A percentile compares a stretch with the other conserved stretches of the same genome.
Conservation (phyloP, 2,113 vertebrate species). For the Eleginops maclovinus region DNA sequence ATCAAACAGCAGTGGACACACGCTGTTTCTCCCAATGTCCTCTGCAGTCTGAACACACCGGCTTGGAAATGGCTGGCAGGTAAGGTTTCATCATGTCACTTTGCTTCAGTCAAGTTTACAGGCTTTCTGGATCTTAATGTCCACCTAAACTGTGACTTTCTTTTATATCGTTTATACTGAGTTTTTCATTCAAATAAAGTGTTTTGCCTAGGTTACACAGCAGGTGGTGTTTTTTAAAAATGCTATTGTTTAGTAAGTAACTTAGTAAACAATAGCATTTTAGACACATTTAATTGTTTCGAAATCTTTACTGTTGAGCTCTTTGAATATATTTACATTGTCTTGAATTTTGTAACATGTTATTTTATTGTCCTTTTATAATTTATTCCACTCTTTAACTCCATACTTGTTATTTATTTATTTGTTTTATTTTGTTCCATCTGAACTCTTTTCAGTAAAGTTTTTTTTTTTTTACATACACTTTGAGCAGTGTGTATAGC, state of each 20-base stretch:
- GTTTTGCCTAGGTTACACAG: background rate
- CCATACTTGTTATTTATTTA: too few species aligned
- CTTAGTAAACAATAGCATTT: background rate
- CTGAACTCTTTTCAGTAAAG: too few species aligned
- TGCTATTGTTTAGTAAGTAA: too few species aligned
- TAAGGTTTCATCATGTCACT: background rate
- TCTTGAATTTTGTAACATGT: too few species aligned
- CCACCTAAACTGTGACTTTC: background rate
- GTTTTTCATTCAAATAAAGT: background rate
- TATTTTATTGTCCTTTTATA: too few species aligned
- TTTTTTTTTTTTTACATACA: too few species aligned
- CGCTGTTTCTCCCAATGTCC: background rate
- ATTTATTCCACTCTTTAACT: too few species aligned
- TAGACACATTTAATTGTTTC: background rate
- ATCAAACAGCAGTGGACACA: background rate
- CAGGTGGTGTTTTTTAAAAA: background rate
- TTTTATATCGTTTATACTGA: background rate
- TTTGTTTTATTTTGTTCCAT: too few species aligned
- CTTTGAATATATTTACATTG: background rate
- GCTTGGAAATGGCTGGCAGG: slow-evolving; percentile 14
- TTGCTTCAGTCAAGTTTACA: background rate
- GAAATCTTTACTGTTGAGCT: background rate
- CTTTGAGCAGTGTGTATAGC: too few species aligned
- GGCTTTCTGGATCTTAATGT: background rate
- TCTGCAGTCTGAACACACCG: background rate